A percentile compares a stretch with the other conserved stretches of the same genome.
Conservation (phyloP, 2,797 vertebrate species). For the Xerus rutilus region DNA sequence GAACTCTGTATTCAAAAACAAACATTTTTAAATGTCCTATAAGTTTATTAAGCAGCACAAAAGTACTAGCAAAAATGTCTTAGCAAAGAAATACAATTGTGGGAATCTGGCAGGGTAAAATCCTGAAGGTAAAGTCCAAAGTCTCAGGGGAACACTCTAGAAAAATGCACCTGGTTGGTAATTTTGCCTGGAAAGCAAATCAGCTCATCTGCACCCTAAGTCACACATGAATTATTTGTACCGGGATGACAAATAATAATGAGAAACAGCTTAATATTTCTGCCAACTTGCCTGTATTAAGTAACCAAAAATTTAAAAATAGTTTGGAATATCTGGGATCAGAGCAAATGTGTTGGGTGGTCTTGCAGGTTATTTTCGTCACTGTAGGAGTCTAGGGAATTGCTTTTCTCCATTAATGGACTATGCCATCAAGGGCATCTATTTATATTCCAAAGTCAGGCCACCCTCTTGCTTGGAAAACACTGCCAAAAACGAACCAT, state of each 20-base stretch:
- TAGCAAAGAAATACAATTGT: neutral
- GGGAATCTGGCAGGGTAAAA: neutral
- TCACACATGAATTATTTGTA: conserved; percentile 70
- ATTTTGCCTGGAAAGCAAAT: conserved; percentile 59
- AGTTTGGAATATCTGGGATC: conserved; percentile 25
- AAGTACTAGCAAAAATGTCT: conserved; percentile 32
- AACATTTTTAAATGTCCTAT: conserved; percentile 3
- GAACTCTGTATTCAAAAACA: conserved; percentile 20
- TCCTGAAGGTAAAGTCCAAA: neutral
- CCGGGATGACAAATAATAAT: conserved; percentile 60
- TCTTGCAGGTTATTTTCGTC: conserved; percentile 60
- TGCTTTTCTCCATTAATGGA: conserved; percentile 64
- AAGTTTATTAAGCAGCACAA: conserved; percentile 28
- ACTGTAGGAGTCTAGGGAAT: neutral
- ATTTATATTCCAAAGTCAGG: conserved; percentile 73
- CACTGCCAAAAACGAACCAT: conserved; percentile 42
- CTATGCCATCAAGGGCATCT: conserved; percentile 50
- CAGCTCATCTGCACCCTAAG: conserved; percentile 32
- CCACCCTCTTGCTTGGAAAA: conserved; percentile 57
- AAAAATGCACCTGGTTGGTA: conserved; percentile 28
- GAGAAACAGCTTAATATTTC: conserved; percentile 53
- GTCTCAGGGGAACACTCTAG: neutral
- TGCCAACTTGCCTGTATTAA: conserved; percentile 43
- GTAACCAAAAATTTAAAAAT: conserved; percentile 26
- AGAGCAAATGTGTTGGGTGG: conserved; percentile 27